Evolutionary conservation across 2,888 invertebrate species (phyloP).

Genomic region (Onchidella celtica): DNA sequence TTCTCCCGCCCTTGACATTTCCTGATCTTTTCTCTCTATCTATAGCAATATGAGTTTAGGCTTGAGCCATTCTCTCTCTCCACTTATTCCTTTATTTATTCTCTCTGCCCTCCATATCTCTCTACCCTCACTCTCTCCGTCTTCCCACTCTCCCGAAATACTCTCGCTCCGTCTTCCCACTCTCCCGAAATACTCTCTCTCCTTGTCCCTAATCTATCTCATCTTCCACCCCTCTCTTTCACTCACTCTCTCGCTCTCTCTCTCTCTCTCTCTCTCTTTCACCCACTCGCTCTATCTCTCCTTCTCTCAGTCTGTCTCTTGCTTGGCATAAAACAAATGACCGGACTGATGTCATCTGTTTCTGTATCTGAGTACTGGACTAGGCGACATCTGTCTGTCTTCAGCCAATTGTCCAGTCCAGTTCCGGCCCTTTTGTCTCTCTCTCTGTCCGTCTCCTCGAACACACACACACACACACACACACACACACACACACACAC

Average conservation of each 20-base stretch:
- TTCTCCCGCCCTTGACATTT: too few relatives aligned
- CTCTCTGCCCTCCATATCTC: neutral
- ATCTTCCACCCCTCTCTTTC: conserved; percentile 1
- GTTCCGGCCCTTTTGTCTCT: neutral
- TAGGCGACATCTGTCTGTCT: neutral
- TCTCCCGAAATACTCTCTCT: neutral
- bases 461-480: neutral
- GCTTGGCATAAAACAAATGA: too few relatives aligned
- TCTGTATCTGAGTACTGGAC: too few relatives aligned
- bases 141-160: neutral
- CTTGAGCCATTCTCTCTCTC: neutral
- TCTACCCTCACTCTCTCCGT: neutral
- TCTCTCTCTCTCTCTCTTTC: conserved; percentile 1
- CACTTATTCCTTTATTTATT: neutral
- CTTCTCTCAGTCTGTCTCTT: neutral
- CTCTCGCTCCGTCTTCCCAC: neutral
- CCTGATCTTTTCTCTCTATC: too few relatives aligned
- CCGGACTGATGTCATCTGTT: too few relatives aligned
- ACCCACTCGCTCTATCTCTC: neutral
- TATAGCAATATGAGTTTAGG: too few relatives aligned
- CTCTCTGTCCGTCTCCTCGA: neutral
- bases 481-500: conserved; percentile 11
- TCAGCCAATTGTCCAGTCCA: neutral
- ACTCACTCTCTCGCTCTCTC: neutral
- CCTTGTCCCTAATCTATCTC: neutral